Conservation (phyloP, 2,113 vertebrate species). For the Octodon degus region DNA sequence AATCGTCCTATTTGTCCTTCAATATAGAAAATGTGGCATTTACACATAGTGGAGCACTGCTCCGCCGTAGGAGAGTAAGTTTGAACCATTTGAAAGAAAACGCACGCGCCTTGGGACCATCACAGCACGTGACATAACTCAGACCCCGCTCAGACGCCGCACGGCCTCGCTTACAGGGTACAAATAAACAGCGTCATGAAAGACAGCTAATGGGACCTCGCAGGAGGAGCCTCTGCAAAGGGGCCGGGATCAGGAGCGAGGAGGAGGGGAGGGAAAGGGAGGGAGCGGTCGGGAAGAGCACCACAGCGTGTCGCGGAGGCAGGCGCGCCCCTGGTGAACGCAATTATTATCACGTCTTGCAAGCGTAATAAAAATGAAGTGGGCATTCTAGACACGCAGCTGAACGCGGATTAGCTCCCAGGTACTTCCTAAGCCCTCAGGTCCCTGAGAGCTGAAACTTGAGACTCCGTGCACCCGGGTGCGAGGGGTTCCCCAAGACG, state of each 20-base stretch:
- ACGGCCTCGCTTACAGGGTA: background rate
- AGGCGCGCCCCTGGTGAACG: background rate
- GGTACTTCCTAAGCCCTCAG: background rate
- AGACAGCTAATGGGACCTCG: background rate
- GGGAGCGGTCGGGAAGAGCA: background rate
- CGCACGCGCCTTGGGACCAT: background rate
- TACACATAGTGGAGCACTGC: background rate
- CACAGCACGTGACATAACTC: background rate
- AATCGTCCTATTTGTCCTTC: background rate
- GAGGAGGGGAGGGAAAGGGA: background rate
- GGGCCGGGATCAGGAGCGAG: background rate
- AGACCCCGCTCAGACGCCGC: background rate
- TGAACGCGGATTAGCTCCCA: background rate
- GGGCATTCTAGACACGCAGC: background rate
- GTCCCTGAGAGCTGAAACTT: background rate
- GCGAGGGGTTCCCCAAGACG: background rate
- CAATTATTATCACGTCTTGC: no score
- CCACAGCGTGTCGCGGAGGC: background rate
- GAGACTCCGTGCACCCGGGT: background rate
- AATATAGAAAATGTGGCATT: background rate
- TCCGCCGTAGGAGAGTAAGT: background rate
- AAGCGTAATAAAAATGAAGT: background rate
- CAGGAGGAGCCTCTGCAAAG: background rate
- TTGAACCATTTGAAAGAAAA: background rate
- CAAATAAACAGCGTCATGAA: background rate